Evolutionary conservation across 2,113 vertebrate species (phyloP).

Genomic region (Labeo catla): DNA sequence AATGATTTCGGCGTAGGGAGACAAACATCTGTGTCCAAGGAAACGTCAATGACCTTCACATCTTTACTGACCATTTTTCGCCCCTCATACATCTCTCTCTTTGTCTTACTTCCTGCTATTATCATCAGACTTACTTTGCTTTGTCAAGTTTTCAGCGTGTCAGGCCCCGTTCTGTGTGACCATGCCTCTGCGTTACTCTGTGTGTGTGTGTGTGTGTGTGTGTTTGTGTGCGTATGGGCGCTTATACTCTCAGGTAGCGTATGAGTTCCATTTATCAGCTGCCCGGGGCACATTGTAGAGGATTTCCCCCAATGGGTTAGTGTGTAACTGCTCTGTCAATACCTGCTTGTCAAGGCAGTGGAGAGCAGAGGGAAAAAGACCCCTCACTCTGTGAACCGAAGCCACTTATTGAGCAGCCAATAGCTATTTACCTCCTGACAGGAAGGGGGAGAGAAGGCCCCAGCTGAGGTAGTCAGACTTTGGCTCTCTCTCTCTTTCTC

Average conservation of each 20-base stretch:
- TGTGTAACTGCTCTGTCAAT: slow-evolving; percentile 97
- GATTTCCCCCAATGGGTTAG: slow-evolving; percentile 88
- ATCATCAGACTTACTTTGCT: slow-evolving; percentile 1
- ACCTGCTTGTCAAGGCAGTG: slow-evolving; percentile 88
- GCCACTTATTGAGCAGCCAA: slow-evolving; percentile 99
- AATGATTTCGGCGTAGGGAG: slow-evolving; percentile 44
- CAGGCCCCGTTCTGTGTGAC: slow-evolving; percentile 7
- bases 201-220: slow-evolving; percentile 19
- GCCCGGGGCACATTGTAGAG: slow-evolving; percentile 81
- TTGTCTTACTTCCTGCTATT: slow-evolving; percentile 12
- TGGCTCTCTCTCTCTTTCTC: slow-evolving; percentile 48
- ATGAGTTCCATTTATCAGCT: slow-evolving; percentile 82
- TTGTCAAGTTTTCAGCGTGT: slow-evolving; percentile 23
- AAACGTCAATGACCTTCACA: slow-evolving; percentile 48
- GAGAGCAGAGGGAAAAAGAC: slow-evolving; percentile 79
- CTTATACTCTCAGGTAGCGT: slow-evolving; percentile 78
- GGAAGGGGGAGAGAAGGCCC: slow-evolving; percentile 71
- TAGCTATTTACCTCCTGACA: slow-evolving; percentile 97
- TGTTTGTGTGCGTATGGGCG: slow-evolving; percentile 48
- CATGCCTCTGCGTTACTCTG: not conserved
- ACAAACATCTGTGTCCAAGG: slow-evolving; percentile 40
- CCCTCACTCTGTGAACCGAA: slow-evolving; percentile 84
- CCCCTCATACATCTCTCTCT: slow-evolving; percentile 20
- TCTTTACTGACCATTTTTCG: slow-evolving; percentile 27
- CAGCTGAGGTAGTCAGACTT: slow-evolving; percentile 58